Percentiles rank a stretch among this genome's conserved stretches.
phyloP scores from a whole-genome alignment of 2,797 vertebrate genomes.

The Cheirogaleus major region DNA sequence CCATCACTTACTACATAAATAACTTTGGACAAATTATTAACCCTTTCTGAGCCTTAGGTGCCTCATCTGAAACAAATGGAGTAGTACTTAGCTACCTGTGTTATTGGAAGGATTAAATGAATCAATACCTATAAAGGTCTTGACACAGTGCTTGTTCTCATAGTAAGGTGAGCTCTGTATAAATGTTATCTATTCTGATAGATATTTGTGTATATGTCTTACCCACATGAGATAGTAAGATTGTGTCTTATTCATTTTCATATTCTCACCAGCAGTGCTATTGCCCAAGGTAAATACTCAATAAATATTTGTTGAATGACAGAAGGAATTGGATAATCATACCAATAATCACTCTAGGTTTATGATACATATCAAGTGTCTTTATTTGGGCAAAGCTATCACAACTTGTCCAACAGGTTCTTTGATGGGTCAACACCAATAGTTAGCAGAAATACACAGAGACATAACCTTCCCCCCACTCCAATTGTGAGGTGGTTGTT shows the following conservation, averaged over 20 bases:
- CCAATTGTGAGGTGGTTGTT: background rate
- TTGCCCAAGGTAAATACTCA: slow-evolving; percentile 29
- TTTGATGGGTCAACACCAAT: background rate
- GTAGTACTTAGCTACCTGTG: background rate
- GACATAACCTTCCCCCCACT: background rate
- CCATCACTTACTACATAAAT: slow-evolving; percentile 17
- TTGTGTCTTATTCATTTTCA: slow-evolving; percentile 1
- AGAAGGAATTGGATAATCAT: background rate
- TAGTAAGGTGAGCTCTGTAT: background rate
- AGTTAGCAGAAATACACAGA: slow-evolving; percentile 7
- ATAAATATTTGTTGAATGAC: background rate
- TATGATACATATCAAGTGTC: slow-evolving; percentile 21
- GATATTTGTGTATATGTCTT: slow-evolving; percentile 14
- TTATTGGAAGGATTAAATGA: slow-evolving; percentile 31
- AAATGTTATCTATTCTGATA: background rate
- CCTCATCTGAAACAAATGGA: background rate
- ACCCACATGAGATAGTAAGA: background rate
- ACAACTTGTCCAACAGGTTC: slow-evolving; percentile 7
- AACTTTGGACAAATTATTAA: slow-evolving; percentile 10
- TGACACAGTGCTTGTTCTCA: background rate
- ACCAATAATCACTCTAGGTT: background rate
- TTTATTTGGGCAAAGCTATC: slow-evolving; percentile 41
- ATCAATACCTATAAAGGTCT: slow-evolving; percentile 27
- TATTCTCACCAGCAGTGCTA: slow-evolving; percentile 33
- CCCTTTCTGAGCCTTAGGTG: background rate